Conservation (phyloP, 2,888 invertebrate species). For the Leptothorax acervorum region DNA sequence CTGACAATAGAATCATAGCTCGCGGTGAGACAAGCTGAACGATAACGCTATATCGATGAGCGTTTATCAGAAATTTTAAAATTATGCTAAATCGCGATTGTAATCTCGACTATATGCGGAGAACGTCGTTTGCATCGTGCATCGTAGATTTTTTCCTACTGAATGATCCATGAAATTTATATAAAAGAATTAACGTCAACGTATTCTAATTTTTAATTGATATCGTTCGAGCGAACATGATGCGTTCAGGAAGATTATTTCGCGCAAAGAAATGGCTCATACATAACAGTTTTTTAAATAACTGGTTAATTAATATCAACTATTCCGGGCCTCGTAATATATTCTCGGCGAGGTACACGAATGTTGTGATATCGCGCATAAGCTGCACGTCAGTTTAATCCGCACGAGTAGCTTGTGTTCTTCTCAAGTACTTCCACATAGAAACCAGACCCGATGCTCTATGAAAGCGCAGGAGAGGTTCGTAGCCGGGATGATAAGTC, state of each 20-base stretch:
- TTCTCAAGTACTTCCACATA: constrained; percentile 23
- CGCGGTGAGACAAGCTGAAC: background rate
- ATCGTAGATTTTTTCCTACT: background rate
- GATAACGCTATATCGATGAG: background rate
- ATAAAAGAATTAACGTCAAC: background rate
- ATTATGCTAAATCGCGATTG: constrained; percentile 12
- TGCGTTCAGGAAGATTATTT: background rate
- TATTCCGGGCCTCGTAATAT: constrained; percentile 22
- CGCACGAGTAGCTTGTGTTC: constrained; percentile 4
- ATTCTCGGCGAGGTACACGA: constrained; percentile 8
- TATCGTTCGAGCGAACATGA: background rate
- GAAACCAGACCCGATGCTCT: constrained; percentile 16
- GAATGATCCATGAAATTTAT: background rate
- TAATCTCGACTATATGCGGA: background rate
- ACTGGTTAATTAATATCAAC: constrained; percentile 35
- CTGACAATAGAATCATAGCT: constrained; percentile 30
- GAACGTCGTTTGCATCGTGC: background rate
- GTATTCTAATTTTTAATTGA: constrained; percentile 27
- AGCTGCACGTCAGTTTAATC: constrained; percentile 29
- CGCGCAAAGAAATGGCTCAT: background rate
- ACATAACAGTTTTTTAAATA: background rate
- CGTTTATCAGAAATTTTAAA: background rate
- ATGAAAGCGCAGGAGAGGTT: constrained; percentile 12
- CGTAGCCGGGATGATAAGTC: background rate
- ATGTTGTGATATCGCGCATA: constrained; percentile 17